A percentile compares a stretch with the other conserved stretches of the same genome.
These are phyloP conservation scores for Thunnus albacares DNA, from an alignment of 2,797 vertebrate species.

Conservation along the genomic window DNA sequence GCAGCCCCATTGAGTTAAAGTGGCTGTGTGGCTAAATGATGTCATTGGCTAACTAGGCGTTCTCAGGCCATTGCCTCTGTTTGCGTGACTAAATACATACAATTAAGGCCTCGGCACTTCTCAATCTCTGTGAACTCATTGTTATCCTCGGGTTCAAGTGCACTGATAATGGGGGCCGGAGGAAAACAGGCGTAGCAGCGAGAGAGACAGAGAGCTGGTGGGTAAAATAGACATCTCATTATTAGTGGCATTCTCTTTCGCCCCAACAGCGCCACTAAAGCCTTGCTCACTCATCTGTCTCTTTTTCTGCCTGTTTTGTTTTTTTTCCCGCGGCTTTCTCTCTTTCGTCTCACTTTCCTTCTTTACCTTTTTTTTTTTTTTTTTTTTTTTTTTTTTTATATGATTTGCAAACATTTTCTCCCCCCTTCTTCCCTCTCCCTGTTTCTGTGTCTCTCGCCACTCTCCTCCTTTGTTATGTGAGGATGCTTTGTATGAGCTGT, in stretches of 20 bases:
- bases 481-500: constrained; percentile 63
- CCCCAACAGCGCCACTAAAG: constrained; percentile 84
- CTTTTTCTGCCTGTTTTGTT: constrained; percentile 55
- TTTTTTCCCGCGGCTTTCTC: constrained; percentile 59
- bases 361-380: constrained; percentile 4
- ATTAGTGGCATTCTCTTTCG: constrained; percentile 87
- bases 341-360: constrained; percentile 43
- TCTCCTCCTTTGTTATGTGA: constrained; percentile 60
- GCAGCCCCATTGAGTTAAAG: constrained; percentile 93
- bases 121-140: constrained; percentile 99
- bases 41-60: constrained; percentile 98
- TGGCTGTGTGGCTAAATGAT: constrained; percentile 93
- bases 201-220: constrained; percentile 87
- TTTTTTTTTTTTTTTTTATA: not conserved
- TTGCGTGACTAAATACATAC: constrained; percentile 99
- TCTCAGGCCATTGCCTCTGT: constrained; percentile 99
- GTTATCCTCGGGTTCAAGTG: constrained; percentile 99
- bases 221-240: constrained; percentile 93
- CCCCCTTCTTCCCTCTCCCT: not conserved
- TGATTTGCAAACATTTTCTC: constrained; percentile 29
- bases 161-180: constrained; percentile 97
- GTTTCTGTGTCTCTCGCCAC: constrained; percentile 37
- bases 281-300: constrained; percentile 75
- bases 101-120: constrained; percentile 98
- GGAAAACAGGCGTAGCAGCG: constrained; percentile 92